Evolutionary conservation across 2,888 invertebrate species (phyloP).

Genomic region (Pomacea canaliculata): DNA sequence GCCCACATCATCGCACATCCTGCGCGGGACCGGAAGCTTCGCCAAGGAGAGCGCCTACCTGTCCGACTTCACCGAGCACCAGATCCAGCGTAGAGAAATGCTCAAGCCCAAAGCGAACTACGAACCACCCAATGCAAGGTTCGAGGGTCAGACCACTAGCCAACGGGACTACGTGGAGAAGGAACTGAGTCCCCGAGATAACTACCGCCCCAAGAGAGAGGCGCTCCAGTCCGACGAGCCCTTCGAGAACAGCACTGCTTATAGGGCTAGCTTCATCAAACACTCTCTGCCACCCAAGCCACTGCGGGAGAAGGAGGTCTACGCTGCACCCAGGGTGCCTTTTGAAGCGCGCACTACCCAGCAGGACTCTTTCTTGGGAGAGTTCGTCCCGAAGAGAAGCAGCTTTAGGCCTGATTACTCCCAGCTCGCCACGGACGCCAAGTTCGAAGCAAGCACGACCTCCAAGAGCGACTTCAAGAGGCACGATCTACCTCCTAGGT

Average conservation of each 20-base stretch:
- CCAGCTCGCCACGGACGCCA: conserved; percentile 49
- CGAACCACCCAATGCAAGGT: conserved; percentile 55
- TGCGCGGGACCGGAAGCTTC: conserved; percentile 31
- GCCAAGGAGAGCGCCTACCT: conserved; percentile 25
- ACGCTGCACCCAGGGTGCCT: conserved; percentile 45
- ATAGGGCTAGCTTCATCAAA: conserved; percentile 30
- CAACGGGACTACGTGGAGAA: conserved; percentile 41
- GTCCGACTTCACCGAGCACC: conserved; percentile 19
- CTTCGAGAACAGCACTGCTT: conserved; percentile 24
- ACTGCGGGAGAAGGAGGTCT: conserved; percentile 40
- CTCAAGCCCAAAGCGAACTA: conserved; percentile 38
- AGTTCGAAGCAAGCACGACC: conserved; percentile 59
- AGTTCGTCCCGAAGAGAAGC: conserved; percentile 29
- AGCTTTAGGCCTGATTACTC: conserved; percentile 51
- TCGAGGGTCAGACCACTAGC: conserved; percentile 64
- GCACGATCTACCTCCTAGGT: conserved; percentile 28
- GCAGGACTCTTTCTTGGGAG: conserved; percentile 42
- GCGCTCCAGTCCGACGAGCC: conserved; percentile 42
- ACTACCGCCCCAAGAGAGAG: conserved; percentile 28
- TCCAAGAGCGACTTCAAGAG: conserved; percentile 48
- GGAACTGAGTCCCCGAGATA: conserved; percentile 22
- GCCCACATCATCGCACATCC: conserved; percentile 30
- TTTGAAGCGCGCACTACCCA: conserved; percentile 54
- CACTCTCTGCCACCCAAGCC: conserved; percentile 48
- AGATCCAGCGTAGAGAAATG: conserved; percentile 6